Base-by-base conservation (phyloP, 2,888 invertebrate species). In the Bellardia pandia region DNA sequence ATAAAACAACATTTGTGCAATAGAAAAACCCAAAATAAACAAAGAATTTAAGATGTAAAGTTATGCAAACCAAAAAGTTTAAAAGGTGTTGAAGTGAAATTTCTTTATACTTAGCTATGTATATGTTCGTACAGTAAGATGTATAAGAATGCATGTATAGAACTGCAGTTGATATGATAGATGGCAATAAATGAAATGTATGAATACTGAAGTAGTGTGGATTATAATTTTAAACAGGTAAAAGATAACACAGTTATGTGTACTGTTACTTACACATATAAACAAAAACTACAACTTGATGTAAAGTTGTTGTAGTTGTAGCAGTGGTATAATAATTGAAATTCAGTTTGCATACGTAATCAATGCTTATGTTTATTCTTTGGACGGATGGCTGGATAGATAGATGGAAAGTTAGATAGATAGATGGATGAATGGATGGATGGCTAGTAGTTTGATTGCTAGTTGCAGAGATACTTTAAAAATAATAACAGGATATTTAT, bases 331-430 rank as follows among this genome's bases (percentile, higher is more conserved):
- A 68, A 84, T 80, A 84, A 86, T 86, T 86, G 84, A 84, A 84
- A 86, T 84, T 84, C 84, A 84, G 80, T 86, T 86, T 86, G 86
- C 84, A 86, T 84, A 84, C 80, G 84, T 84, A 80, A 86, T 86
- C 86, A 86, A 80, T 84, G 84, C 80, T 86, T 72, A 80, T 84
- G 86, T 84, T 84, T 86, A 84, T 80, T 80, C 66, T 84, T 62
- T 74, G 76, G 74, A 80, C 37, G 72, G 42, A 86, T 75, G 58
- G 42, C 13, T 66, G 37, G 30, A 42, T 62, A 13, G 40, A 77
- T 30, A n/a, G 75, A 14, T 16, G 48, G 56, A 64, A 40, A 16
- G 45, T 45, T 42, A 42, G 30, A 58, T 56, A n/a, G 66, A 81
- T 53, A 16, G 53, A 75, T 62, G 56, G 13, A 72, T 66, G 23